Percentiles rank a stretch among this genome's conserved stretches.
Conservation (phyloP, 2,888 invertebrate species). For the Arctia plantaginis region DNA sequence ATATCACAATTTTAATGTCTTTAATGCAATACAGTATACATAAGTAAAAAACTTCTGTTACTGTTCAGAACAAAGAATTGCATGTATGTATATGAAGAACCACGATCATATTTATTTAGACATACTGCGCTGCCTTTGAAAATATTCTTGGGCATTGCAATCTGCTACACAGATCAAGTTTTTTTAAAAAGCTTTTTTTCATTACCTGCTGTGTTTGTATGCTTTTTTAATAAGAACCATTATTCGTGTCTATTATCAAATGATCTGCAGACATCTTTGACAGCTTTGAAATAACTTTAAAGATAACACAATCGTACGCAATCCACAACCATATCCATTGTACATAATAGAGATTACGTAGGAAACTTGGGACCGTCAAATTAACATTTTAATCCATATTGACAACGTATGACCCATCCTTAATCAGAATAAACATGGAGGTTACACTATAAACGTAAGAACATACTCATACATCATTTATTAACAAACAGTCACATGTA, state of each 20-base stretch:
- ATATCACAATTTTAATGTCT: too few relatives aligned
- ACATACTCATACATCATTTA: background rate
- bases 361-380: background rate
- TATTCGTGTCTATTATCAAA: background rate
- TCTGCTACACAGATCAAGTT: background rate
- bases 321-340: background rate
- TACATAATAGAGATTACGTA: background rate
- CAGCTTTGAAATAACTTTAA: background rate
- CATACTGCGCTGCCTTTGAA: background rate
- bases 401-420: background rate
- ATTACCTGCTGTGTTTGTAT: too few relatives aligned
- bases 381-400: constrained; percentile 3
- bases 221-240: background rate
- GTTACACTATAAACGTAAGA: background rate
- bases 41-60: too few relatives aligned
- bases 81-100: too few relatives aligned
- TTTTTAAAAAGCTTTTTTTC: too few relatives aligned
- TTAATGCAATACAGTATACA: too few relatives aligned
- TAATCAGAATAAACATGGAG: background rate
- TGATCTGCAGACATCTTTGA: background rate
- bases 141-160: background rate
- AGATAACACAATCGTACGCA: background rate
- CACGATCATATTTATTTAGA: too few relatives aligned
- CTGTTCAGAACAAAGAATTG: too few relatives aligned
- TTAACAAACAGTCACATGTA: background rate